Conservation (phyloP, 1,140 invertebrate genomes). For the Ruditapes philippinarum region DNA sequence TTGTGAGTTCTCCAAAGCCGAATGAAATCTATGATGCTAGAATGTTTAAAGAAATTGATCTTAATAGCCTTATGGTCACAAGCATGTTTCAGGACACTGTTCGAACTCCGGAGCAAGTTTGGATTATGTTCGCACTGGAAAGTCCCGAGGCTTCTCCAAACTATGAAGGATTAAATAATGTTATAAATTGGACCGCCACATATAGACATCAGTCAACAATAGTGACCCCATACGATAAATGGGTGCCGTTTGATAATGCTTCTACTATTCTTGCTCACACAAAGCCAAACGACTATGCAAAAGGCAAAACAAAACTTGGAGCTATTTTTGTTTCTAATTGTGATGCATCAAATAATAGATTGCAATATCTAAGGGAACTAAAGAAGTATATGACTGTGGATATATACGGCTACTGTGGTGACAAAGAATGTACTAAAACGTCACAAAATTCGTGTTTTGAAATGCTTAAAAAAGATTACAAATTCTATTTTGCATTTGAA, state of each 20-base stretch:
- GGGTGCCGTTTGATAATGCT: slow-evolving; percentile 84
- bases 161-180: slow-evolving; percentile 34
- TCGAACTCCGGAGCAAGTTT: slow-evolving; percentile 63
- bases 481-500: slow-evolving; percentile 91
- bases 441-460: slow-evolving; percentile 94
- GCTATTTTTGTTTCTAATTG: slow-evolving; percentile 89
- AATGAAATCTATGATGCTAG: slow-evolving; percentile 15
- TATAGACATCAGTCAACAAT: slow-evolving; percentile 97
- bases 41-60: slow-evolving; percentile 63
- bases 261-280: neutral
- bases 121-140: slow-evolving; percentile 70
- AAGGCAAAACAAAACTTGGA: slow-evolving; percentile 85
- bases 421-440: slow-evolving; percentile 85
- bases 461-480: slow-evolving; percentile 96
- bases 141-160: slow-evolving; percentile 24
- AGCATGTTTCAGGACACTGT: neutral
- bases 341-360: slow-evolving; percentile 87
- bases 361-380: slow-evolving; percentile 89
- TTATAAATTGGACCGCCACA: slow-evolving; percentile 95
- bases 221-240: slow-evolving; percentile 96
- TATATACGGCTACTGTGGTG: slow-evolving; percentile 90
- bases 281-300: slow-evolving; percentile 74
- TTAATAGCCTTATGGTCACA: neutral
- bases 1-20: neutral
- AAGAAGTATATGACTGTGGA: slow-evolving; percentile 90